Percentiles rank a stretch among this genome's conserved stretches.
These are phyloP conservation scores for Lontra canadensis DNA, from an alignment of 2,113 vertebrate genomes.

Conservation along the genomic window DNA sequence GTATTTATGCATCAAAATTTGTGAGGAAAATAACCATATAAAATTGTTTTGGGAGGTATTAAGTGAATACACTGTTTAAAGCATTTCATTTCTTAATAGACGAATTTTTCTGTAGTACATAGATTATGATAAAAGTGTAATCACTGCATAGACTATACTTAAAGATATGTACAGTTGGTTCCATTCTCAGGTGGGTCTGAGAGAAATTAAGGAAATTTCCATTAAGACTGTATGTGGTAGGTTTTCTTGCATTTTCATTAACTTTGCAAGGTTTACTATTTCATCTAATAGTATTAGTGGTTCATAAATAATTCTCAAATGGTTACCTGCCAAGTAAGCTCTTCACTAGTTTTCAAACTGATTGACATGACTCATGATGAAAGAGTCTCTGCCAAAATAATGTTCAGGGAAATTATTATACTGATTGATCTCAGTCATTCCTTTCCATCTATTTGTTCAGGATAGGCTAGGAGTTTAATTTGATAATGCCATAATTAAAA, in stretches of 20 bases:
- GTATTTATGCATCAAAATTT: neutral
- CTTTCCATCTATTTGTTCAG: neutral
- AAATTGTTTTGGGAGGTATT: neutral
- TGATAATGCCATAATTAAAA: constrained; percentile 13
- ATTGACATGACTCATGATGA: constrained; percentile 19
- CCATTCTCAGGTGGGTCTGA: neutral
- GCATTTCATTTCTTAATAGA: neutral
- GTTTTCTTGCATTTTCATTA: constrained; percentile 37
- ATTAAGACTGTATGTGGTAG: neutral
- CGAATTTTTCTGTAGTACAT: neutral
- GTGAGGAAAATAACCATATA: neutral
- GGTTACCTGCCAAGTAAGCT: neutral
- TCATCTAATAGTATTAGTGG: neutral
- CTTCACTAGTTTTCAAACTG: constrained; percentile 6
- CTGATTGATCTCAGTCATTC: neutral
- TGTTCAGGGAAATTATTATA: neutral
- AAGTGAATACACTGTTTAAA: neutral
- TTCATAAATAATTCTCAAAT: constrained; percentile 44
- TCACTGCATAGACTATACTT: neutral
- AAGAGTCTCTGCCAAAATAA: neutral
- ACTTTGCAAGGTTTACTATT: neutral
- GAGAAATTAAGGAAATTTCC: neutral
- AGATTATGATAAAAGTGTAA: neutral
- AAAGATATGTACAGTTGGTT: neutral
- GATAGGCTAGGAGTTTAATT: neutral